Evolutionary conservation across 1,140 invertebrate genomes (phyloP).

Genomic region (Tetramorium simillimum): DNA sequence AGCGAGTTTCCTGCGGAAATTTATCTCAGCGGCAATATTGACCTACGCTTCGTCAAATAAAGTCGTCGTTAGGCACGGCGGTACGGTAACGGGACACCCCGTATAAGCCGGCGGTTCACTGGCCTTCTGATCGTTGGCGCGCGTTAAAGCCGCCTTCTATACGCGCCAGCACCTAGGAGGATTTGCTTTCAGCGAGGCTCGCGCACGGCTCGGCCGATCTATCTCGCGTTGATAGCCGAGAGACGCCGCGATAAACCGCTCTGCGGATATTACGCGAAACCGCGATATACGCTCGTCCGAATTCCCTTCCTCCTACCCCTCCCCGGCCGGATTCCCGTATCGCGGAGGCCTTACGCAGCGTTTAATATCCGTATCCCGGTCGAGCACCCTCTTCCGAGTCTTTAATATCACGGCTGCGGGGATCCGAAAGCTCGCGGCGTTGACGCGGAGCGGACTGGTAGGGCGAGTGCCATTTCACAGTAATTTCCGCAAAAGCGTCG

Average conservation of each 20-base stretch:
- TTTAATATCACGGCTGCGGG: background rate
- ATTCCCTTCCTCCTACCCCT: background rate
- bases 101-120: slow-evolving; percentile 53
- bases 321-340: background rate
- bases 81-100: slow-evolving; percentile 51
- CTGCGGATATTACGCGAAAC: slow-evolving; percentile 11
- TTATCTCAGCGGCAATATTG: background rate
- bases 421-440: background rate
- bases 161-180: slow-evolving; percentile 49
- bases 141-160: slow-evolving; percentile 12
- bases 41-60: slow-evolving; percentile 16
- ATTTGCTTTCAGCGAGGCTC: slow-evolving; percentile 34
- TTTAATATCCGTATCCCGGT: background rate
- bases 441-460: background rate
- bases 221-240: slow-evolving; percentile 10
- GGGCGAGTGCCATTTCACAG: slow-evolving; percentile 17
- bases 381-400: background rate
- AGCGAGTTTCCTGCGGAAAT: background rate
- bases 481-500: slow-evolving; percentile 35
- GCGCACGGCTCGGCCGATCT: background rate
- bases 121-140: slow-evolving; percentile 58
- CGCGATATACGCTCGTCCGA: background rate
- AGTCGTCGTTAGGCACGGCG: background rate
- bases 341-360: background rate
- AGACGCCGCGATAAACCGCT: slow-evolving; percentile 10